These are phyloP conservation scores for Beroe forskalii DNA, from an alignment of 37 sponge, comb jelly and placozoan species.

Conservation along the genomic window DNA sequence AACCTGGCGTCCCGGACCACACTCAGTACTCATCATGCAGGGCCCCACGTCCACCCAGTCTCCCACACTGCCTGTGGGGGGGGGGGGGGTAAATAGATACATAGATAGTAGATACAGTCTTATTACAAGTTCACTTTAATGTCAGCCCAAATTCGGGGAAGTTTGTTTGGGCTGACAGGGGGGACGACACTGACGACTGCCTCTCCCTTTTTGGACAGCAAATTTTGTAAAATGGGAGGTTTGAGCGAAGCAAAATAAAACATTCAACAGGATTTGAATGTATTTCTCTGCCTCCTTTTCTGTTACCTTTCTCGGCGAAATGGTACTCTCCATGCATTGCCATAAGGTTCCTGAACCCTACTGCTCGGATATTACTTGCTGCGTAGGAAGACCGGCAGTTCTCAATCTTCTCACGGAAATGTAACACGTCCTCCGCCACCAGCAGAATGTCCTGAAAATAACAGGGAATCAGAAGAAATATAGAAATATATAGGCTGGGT, in stretches of 20 bases:
- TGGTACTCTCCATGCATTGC: neutral
- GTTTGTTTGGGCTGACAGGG: too few relatives aligned
- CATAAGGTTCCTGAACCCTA: slow-evolving; percentile 22
- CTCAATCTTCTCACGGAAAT: neutral
- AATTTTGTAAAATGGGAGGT: too few relatives aligned
- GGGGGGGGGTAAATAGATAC: too few relatives aligned
- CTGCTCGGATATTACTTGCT: slow-evolving; percentile 1
- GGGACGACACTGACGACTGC: neutral
- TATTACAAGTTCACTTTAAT: too few relatives aligned
- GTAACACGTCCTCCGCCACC: neutral
- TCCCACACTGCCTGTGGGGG: neutral
- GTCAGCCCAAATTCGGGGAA: too few relatives aligned
- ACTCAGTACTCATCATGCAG: neutral
- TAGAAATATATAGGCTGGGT: too few relatives aligned
- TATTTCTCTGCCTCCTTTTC: too few relatives aligned
- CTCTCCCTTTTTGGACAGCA: too few relatives aligned
- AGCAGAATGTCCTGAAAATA: slow-evolving; percentile 1
- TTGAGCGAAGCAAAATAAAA: too few relatives aligned
- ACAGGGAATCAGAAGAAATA: neutral
- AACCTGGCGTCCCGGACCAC: neutral
- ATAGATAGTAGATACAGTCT: too few relatives aligned
- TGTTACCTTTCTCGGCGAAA: slow-evolving; percentile 44
- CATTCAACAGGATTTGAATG: too few relatives aligned
- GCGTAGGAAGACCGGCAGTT: neutral
- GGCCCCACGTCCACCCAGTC: neutral